Percentiles rank a stretch among this genome's conserved stretches.
phyloP scores from a whole-genome alignment of 2,888 invertebrate species.

The Prosapia bicincta region DNA sequence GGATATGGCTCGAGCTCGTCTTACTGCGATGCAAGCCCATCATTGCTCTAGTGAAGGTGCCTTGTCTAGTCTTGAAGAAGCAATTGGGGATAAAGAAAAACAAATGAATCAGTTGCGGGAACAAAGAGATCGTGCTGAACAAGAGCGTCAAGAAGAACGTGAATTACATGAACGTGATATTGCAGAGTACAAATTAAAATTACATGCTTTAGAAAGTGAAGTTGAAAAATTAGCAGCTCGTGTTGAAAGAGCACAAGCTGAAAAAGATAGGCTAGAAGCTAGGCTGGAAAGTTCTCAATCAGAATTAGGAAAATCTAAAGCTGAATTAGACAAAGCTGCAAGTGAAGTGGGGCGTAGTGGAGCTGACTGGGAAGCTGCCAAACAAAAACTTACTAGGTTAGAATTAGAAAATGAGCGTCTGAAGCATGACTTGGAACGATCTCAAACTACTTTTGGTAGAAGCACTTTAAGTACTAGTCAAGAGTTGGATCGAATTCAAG shows the following conservation, averaged over 20 bases:
- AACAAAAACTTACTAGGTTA: conserved; percentile 76
- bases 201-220: conserved; percentile 87
- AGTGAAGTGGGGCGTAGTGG: conserved; percentile 86
- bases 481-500: conserved; percentile 77
- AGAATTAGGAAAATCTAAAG: conserved; percentile 91
- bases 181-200: conserved; percentile 92
- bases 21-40: conserved; percentile 92
- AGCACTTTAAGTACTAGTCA: conserved; percentile 77
- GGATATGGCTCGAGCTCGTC: conserved; percentile 86
- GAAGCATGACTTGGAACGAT: conserved; percentile 78
- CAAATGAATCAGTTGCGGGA: conserved; percentile 93
- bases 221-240: conserved; percentile 84
- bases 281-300: conserved; percentile 91
- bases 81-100: conserved; percentile 94
- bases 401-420: conserved; percentile 90
- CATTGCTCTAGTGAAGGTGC: conserved; percentile 93
- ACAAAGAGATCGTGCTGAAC: conserved; percentile 91
- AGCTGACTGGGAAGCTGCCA: conserved; percentile 83
- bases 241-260: conserved; percentile 82
- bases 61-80: conserved; percentile 88
- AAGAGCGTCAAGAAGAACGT: conserved; percentile 93
- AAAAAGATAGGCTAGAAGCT: conserved; percentile 86
- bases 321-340: conserved; percentile 87
- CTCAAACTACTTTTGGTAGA: conserved; percentile 79
- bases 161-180: conserved; percentile 79